Evolutionary conservation across 2,888 invertebrate species (phyloP).

Genomic region (Dryomyza anilis): DNA sequence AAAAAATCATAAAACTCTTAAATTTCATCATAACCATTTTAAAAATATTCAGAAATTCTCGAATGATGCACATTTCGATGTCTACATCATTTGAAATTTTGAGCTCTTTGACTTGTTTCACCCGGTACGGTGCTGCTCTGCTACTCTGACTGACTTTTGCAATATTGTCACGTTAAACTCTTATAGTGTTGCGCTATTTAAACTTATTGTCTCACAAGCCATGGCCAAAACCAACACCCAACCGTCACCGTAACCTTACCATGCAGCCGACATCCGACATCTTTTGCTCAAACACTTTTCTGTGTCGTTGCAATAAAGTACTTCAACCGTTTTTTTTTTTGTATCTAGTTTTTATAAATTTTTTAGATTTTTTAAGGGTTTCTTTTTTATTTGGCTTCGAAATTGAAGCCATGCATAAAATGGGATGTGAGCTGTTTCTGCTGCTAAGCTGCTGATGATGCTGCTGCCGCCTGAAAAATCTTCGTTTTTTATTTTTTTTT

Average conservation of each 20-base stretch:
- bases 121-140: no score
- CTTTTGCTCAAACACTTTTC: slow-evolving; percentile 5
- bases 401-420: slow-evolving; percentile 27
- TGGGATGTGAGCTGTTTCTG: slow-evolving; percentile 17
- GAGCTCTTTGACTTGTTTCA: no score
- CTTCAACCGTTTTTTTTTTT: background rate
- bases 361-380: background rate
- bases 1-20: no score
- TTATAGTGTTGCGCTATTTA: slow-evolving; percentile 14
- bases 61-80: no score
- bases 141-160: background rate
- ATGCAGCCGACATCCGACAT: background rate
- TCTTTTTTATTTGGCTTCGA: background rate
- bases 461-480: background rate
- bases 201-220: slow-evolving; percentile 22
- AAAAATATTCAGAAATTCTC: no score
- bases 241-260: background rate
- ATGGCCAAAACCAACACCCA: background rate
- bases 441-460: background rate
- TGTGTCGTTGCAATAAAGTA: slow-evolving; percentile 13
- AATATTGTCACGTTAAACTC: slow-evolving; percentile 22
- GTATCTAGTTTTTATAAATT: background rate
- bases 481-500: background rate
- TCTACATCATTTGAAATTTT: no score
- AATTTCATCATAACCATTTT: no score